phyloP scores from a whole-genome alignment of 2,113 vertebrate genomes.

The Pholis gunnellus region DNA sequence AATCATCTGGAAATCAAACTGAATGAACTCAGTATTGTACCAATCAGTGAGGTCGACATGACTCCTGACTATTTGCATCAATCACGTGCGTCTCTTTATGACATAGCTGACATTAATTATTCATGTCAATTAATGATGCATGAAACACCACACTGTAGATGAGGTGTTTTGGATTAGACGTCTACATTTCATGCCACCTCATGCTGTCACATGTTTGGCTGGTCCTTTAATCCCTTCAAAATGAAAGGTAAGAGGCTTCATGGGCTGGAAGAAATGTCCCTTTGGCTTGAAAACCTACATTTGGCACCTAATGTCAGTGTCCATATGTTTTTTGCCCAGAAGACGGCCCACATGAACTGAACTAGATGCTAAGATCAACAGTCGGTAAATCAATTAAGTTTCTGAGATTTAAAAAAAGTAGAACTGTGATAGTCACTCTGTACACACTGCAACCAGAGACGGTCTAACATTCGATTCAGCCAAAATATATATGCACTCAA shows the following conservation, averaged over 20 bases:
- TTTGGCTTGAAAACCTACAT: background rate
- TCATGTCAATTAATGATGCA: constrained; percentile 17
- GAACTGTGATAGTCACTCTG: too few species aligned
- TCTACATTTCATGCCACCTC: background rate
- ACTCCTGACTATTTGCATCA: constrained; percentile 22
- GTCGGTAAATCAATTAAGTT: too few species aligned
- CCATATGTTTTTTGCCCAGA: too few species aligned
- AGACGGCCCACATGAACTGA: too few species aligned
- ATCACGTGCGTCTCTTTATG: background rate
- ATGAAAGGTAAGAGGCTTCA: constrained; percentile 3
- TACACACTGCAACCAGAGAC: too few species aligned
- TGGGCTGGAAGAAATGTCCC: background rate
- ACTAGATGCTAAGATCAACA: too few species aligned
- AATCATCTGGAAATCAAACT: constrained; percentile 10
- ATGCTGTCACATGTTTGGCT: constrained; percentile 17
- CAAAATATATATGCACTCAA: too few species aligned
- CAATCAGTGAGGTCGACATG: constrained; percentile 15
- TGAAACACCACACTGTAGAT: constrained; percentile 12
- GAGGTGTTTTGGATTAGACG: constrained; percentile 12
- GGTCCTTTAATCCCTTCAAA: background rate
- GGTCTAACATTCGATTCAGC: too few species aligned
- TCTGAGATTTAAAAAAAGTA: too few species aligned
- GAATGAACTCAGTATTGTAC: constrained; percentile 21
- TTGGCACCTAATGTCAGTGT: too few species aligned
- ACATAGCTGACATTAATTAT: constrained; percentile 14